These are phyloP conservation scores for Dioctria rufipes DNA, from an alignment of 2,888 invertebrate species.

Conservation along the genomic window DNA sequence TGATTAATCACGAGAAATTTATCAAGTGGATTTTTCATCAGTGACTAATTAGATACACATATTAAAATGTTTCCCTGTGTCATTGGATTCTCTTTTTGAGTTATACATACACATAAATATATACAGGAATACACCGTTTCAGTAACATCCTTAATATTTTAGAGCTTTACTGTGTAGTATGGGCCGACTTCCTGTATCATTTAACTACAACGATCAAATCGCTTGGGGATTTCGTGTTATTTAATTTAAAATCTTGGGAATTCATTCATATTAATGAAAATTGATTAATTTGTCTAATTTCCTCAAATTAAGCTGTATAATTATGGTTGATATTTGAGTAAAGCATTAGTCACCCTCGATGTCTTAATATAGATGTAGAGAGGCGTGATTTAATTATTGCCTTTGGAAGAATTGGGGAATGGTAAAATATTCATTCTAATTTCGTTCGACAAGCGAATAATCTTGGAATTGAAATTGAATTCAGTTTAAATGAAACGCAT, in stretches of 20 bases:
- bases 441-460: too few species aligned
- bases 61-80: not conserved
- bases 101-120: not conserved
- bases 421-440: too few species aligned
- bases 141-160: too few species aligned
- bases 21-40: constrained; percentile 51
- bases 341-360: too few species aligned
- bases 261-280: constrained; percentile 37
- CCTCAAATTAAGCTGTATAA: not conserved
- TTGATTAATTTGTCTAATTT: constrained; percentile 41
- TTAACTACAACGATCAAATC: not conserved
- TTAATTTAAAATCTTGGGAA: constrained; percentile 15
- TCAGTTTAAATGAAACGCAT: too few species aligned
- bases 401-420: too few species aligned
- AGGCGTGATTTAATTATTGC: too few species aligned
- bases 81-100: not conserved
- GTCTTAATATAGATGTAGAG: too few species aligned
- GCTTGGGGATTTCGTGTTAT: constrained; percentile 7
- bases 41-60: constrained; percentile 30
- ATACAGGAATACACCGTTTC: too few species aligned
- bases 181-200: not conserved
- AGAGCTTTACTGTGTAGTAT: not conserved
- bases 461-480: too few species aligned
- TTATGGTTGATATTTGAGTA: not conserved
- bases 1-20: constrained; percentile 56